Base-by-base conservation (phyloP, 2,113 vertebrate genomes). In the Hystrix brachyura region DNA sequence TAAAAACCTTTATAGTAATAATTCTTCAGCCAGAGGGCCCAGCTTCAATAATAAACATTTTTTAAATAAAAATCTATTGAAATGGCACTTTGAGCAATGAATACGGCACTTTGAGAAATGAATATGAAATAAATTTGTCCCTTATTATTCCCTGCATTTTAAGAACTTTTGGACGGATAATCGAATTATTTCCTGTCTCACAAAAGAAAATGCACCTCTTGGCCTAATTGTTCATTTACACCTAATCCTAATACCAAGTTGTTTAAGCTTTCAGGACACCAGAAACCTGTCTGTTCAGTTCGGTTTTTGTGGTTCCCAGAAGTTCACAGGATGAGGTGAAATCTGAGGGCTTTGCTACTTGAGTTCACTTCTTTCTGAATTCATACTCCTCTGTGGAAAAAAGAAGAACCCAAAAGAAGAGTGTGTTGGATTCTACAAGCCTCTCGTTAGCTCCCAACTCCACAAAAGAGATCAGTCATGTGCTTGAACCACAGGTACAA, bases 11-110 rank as follows among this genome's bases (percentile, higher is more conserved):
- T 91, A 89, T 1, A 69, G 62, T 19, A 95, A 87, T 82, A 87
- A 72, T 93, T 88, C 51, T 90, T 94, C 32, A 87, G 71, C 69
- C 72, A 94, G 57, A 87, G 29, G 46, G n/a, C 4, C 12, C 7
- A 79, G 34, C 5, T 8, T 87, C 38, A n/a, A 80, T 80, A 46
- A 83, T 91, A 74, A 74, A 94, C 67, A 94, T 53, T 79, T 62
- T 29, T 74, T 17, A 87, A 87, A 64, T 21, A 51, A 74, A 87
- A 19, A 43, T 53, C 59, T 89, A 96, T 84, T 95, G 38, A 96
- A 96, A 78, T 59, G 34, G 46, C 91, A 96, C 46, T 64, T 34
- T 91, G 38, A 91, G 59, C 95, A 72, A 81, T 90, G 51, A 83
- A 34, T 85, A 83, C 38, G 17, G 38, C 43, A 96, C 46, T 64